A percentile compares a stretch with the other conserved stretches of the same genome.
These are phyloP conservation scores for Oconnorella tubifera DNA, from an alignment of 2,888 invertebrate genomes.

Conservation along the genomic window DNA sequence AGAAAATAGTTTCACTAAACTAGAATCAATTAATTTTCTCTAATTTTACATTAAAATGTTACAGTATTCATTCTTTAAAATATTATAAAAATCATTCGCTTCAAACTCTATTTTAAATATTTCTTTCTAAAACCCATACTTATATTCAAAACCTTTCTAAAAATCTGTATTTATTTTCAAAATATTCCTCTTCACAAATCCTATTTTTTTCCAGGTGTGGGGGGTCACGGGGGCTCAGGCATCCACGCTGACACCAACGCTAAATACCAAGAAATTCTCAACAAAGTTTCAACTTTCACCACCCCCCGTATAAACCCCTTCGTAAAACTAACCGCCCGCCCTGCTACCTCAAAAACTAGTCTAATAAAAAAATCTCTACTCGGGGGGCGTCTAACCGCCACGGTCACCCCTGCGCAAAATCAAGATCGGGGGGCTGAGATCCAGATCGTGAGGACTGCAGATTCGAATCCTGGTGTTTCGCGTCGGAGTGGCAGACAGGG, in stretches of 20 bases:
- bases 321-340: conserved; percentile 1
- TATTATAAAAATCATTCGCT: no score
- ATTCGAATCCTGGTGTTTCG: background rate
- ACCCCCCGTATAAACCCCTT: conserved; percentile 33
- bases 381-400: no score
- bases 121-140: no score
- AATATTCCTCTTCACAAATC: no score
- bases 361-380: background rate
- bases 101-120: no score
- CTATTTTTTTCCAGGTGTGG: conserved; percentile 42
- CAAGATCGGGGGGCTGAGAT: background rate
- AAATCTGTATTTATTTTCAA: no score
- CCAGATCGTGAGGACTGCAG: background rate
- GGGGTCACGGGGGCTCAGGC: conserved; percentile 56
- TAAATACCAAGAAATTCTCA: conserved; percentile 50
- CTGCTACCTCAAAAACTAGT: background rate
- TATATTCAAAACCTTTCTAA: no score
- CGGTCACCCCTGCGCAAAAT: no score
- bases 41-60: no score
- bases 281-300: conserved; percentile 44
- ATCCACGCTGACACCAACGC: conserved; percentile 52
- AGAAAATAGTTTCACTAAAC: no score
- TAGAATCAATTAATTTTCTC: no score
- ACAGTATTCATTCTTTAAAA: no score
- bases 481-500: background rate